phyloP scores from a whole-genome alignment of 2,797 vertebrate genomes.

The Prionace glauca region DNA sequence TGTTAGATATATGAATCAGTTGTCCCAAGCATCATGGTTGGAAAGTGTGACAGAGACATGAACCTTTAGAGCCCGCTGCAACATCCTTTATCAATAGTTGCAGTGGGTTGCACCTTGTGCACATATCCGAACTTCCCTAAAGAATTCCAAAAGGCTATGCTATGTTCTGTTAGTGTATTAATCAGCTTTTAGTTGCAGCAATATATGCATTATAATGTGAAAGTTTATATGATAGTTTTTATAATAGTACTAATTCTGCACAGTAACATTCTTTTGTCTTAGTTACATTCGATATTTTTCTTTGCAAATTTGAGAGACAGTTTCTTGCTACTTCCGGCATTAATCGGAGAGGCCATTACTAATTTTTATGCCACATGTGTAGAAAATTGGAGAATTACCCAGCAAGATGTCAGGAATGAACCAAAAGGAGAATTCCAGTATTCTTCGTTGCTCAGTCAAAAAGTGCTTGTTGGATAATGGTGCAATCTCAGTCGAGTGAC shows the following conservation, averaged over 20 bases:
- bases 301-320: not conserved
- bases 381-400: not conserved
- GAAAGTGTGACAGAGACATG: not conserved
- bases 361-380: not conserved
- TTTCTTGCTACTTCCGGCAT: not conserved
- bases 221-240: not conserved
- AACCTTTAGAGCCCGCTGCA: not conserved
- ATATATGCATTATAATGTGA: not conserved
- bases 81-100: not conserved
- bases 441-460: not conserved
- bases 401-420: not conserved
- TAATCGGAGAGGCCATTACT: too few relatives aligned
- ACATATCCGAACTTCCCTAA: not conserved
- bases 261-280: slow-evolving; percentile 6
- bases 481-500: not conserved
- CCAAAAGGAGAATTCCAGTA: not conserved
- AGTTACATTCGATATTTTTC: not conserved
- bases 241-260: not conserved
- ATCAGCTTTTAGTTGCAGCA: not conserved
- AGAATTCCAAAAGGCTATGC: too few relatives aligned
- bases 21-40: not conserved
- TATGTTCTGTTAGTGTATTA: not conserved
- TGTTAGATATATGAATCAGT: not conserved
- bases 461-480: not conserved
- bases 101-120: not conserved